Percentiles rank a stretch among this genome's conserved stretches.
Evolutionary conservation across 2,113 vertebrate genomes (phyloP).

Genomic region (Daubentonia madagascariensis): DNA sequence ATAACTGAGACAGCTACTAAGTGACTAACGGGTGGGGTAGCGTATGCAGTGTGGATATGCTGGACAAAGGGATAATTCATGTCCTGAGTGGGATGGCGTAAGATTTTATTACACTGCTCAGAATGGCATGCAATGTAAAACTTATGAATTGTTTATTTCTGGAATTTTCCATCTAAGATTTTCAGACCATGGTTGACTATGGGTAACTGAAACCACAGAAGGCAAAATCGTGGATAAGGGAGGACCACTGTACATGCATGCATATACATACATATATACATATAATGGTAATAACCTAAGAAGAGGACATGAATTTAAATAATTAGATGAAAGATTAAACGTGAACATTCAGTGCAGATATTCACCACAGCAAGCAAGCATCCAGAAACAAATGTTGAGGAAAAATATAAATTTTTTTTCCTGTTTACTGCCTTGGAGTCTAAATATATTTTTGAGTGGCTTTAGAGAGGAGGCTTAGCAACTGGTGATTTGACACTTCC

Average conservation of each 20-base stretch:
- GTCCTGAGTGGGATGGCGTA: not conserved
- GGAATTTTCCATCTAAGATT: not conserved
- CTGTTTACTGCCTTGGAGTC: not conserved
- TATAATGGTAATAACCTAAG: not conserved
- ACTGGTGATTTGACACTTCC: not conserved
- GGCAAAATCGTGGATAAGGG: too few species aligned
- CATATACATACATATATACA: not conserved
- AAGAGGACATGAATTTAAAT: conserved; percentile 1
- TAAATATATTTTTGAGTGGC: not conserved
- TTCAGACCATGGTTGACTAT: not conserved
- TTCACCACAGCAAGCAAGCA: not conserved
- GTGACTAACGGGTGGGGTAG: not conserved
- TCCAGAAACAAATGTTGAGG: not conserved
- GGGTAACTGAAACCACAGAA: not conserved
- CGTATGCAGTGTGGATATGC: not conserved
- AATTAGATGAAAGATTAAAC: not conserved
- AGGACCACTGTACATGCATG: not conserved
- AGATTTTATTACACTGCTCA: not conserved
- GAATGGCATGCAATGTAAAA: not conserved
- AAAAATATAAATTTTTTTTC: not conserved
- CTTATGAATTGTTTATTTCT: not conserved
- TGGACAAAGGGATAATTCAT: not conserved
- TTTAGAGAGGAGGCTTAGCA: not conserved
- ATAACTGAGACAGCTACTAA: not conserved
- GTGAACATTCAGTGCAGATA: not conserved